phyloP scores from a whole-genome alignment of 1,140 invertebrate species.

The Ips nitidus region DNA sequence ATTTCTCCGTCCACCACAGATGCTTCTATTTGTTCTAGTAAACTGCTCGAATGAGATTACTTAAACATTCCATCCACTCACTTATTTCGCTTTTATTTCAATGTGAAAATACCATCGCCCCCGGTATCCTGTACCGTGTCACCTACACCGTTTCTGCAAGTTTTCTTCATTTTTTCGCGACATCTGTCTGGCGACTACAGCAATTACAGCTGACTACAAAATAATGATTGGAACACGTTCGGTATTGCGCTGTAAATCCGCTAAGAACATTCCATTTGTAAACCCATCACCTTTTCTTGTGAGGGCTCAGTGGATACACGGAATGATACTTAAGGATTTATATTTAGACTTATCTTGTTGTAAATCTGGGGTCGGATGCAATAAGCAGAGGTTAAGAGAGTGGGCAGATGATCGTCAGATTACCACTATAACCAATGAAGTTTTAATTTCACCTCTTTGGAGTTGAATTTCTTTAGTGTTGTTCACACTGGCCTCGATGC shows the following conservation, averaged over 20 bases:
- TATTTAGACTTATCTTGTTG: slow-evolving; percentile 6
- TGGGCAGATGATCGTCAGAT: slow-evolving; percentile 14
- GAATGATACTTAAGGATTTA: slow-evolving; percentile 6
- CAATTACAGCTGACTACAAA: slow-evolving; percentile 6
- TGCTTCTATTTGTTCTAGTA: too few species aligned
- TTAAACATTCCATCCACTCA: background rate
- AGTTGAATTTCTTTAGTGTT: too few species aligned
- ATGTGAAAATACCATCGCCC: slow-evolving; percentile 5
- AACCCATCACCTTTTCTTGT: slow-evolving; percentile 10
- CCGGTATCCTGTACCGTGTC: slow-evolving; percentile 4
- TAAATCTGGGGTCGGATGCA: slow-evolving; percentile 1
- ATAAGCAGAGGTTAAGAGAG: slow-evolving; percentile 23
- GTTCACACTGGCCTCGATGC: too few species aligned
- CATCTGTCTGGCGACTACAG: slow-evolving; percentile 12
- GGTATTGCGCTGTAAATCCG: slow-evolving; percentile 2
- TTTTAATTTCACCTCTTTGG: background rate
- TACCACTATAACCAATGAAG: background rate
- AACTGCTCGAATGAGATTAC: background rate
- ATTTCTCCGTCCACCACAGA: too few species aligned
- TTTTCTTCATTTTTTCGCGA: background rate
- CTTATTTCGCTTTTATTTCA: background rate
- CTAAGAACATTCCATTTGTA: background rate
- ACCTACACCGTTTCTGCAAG: background rate
- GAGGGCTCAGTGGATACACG: slow-evolving; percentile 2
- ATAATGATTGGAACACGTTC: slow-evolving; percentile 9